A percentile compares a stretch with the other conserved stretches of the same genome.
Conservation (phyloP, 2,113 vertebrate genomes). For the Oryzias melastigma region DNA sequence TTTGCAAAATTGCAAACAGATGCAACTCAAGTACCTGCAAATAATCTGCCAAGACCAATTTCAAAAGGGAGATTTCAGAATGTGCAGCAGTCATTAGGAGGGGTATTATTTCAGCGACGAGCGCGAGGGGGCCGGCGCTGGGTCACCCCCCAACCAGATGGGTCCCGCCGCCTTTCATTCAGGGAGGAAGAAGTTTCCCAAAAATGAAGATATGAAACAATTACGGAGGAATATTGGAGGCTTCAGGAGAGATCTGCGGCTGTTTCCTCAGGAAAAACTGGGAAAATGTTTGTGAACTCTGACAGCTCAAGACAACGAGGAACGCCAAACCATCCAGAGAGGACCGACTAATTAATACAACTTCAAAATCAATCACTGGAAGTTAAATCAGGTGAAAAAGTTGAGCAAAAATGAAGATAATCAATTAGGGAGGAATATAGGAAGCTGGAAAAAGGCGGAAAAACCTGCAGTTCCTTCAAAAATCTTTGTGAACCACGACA, state of each 20-base stretch:
- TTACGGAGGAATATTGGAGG: slow-evolving; percentile 94
- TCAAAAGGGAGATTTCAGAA: slow-evolving; percentile 99
- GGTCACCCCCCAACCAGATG: slow-evolving; percentile 99
- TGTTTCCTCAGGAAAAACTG: no score
- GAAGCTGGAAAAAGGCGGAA: no score
- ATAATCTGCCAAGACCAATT: slow-evolving; percentile 99
- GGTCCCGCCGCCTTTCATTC: slow-evolving; percentile 95
- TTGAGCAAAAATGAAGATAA: slow-evolving; percentile 84
- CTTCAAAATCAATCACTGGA: no score
- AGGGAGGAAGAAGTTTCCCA: slow-evolving; percentile 62
- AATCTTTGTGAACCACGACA: no score
- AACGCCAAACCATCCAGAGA: no score
- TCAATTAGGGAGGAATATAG: no score
- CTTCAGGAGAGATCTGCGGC: slow-evolving; percentile 81
- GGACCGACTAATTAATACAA: no score
- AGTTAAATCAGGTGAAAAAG: slow-evolving; percentile 35
- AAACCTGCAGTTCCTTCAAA: no score
- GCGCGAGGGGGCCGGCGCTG: slow-evolving; percentile 96
- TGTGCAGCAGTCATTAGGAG: slow-evolving; percentile 99
- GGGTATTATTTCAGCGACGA: slow-evolving; percentile 99
- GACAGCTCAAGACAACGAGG: no score
- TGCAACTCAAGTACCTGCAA: slow-evolving; percentile 99
- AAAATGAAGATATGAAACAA: slow-evolving; percentile 98
- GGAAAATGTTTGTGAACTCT: no score
- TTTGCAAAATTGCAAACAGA: slow-evolving; percentile 99